A percentile compares a stretch with the other conserved stretches of the same genome.
Evolutionary conservation across 2,113 vertebrate species (phyloP).

Genomic region (Pangasianodon gigas): DNA sequence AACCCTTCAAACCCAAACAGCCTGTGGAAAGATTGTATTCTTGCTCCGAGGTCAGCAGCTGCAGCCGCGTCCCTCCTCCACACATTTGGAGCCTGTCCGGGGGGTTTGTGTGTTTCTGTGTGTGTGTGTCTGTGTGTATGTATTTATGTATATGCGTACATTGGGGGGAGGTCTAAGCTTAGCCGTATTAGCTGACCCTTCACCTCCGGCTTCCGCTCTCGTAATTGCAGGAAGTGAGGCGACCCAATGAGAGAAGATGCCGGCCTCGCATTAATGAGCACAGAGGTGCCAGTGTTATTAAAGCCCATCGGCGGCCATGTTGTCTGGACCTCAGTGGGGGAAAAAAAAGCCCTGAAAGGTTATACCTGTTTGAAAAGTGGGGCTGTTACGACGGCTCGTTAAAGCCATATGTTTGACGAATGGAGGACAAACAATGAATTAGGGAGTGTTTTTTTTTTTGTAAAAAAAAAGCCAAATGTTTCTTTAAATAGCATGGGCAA

Average conservation of each 20-base stretch:
- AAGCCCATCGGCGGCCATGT: constrained; percentile 8
- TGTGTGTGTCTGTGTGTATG: background rate
- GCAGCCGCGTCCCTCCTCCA: constrained; percentile 30
- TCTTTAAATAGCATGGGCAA: constrained; percentile 27
- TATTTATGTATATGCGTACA: constrained; percentile 53
- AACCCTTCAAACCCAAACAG: constrained; percentile 43
- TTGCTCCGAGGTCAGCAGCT: constrained; percentile 44
- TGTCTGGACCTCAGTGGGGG: constrained; percentile 12
- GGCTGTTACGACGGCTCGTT: constrained; percentile 6
- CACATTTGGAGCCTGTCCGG: constrained; percentile 25
- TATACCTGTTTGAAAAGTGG: constrained; percentile 12
- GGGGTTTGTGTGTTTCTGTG: background rate
- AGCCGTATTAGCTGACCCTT: constrained; percentile 52
- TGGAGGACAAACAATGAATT: constrained; percentile 22
- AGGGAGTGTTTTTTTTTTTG: background rate
- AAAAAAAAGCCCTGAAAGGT: background rate
- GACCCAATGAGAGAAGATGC: constrained; percentile 44
- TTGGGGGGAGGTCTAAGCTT: constrained; percentile 21
- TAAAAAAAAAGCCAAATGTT: background rate
- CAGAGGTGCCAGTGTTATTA: constrained; percentile 51
- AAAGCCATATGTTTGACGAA: constrained; percentile 20
- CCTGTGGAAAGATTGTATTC: constrained; percentile 42
- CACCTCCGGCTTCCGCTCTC: constrained; percentile 49
- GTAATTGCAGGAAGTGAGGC: constrained; percentile 55
- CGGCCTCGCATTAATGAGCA: constrained; percentile 47